Evolutionary conservation across 2,797 vertebrate genomes (phyloP), one percentile per base, ranked within the genome.

Genomic region (Betta splendens): DNA sequence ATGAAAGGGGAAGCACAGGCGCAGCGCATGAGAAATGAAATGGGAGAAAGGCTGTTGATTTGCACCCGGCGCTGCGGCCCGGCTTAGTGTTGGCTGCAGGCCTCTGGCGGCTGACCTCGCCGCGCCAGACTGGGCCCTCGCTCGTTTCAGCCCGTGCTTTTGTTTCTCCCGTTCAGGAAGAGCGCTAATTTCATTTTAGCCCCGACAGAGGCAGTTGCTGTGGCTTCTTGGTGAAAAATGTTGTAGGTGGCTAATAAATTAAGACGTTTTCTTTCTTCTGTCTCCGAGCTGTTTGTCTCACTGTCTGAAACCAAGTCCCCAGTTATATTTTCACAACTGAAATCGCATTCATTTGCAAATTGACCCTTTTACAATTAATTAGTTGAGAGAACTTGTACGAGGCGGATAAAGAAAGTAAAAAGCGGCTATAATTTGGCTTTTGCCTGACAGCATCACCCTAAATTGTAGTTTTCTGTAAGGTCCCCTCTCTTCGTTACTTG

Each of bases 271-370:
- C 65, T 78, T 88, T 93, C 89, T 92, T 93, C 62, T 86, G 67
- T 81, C 60, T 45, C 88, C 84, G 93, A 93, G 93, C 92, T 77
- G 85, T 95, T 95, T 96, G 93, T 95, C 91, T 92, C 89, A 84
- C 86, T 91, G 91, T 93, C 91, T 86, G 89, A 90, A 92, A 94
- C 93, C 90, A 88, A 94, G 91, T 87, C 89, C 89, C 89, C 92
- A 93, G 93, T 95, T 95, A 95, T 95, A 95, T 96, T 95, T 97
- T 92, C 94, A 92, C 94, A 92, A 95, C 92, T 94, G 90, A 93
- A 92, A 92, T 89, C 83, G 85, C 93, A 96, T 98, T 98, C 94
- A 98, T 94, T 98, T 97, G 95, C 95, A 96, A 98, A 96, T 96
- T 79, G 87, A 89, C 87, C 89, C 84, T 49, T n/a, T 72, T 71